Evolutionary conservation across 2,797 vertebrate species (phyloP).

Genomic region (Telmatherina bonti): DNA sequence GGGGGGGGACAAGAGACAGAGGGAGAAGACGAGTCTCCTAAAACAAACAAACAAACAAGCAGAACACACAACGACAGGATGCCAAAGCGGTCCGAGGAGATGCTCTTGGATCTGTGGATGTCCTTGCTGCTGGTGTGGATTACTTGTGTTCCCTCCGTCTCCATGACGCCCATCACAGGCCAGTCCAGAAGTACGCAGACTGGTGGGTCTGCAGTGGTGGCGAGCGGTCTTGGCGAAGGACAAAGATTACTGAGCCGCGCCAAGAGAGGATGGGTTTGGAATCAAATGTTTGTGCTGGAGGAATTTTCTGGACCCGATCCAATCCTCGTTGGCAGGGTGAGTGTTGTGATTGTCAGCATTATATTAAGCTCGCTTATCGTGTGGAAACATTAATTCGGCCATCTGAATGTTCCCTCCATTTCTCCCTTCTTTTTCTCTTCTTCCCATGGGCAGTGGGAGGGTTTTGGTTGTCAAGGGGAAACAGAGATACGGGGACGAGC

Average conservation of each 20-base stretch:
- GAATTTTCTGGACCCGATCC: conserved; percentile 99
- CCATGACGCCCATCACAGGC: conserved; percentile 85
- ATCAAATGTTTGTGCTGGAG: conserved; percentile 99
- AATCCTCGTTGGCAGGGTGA: conserved; percentile 99
- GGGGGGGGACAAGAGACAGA: conserved; percentile 16
- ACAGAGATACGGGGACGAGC: conserved; percentile 51
- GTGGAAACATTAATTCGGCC: conserved; percentile 84
- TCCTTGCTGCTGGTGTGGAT: conserved; percentile 97
- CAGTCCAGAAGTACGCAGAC: conserved; percentile 86
- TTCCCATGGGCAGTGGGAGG: conserved; percentile 59
- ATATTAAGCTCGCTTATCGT: conserved; percentile 86
- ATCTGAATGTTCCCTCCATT: conserved; percentile 73
- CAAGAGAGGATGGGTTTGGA: conserved; percentile 99
- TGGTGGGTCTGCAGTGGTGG: conserved; percentile 84
- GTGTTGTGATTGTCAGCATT: conserved; percentile 85
- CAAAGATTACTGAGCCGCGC: conserved; percentile 94
- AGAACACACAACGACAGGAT: conserved; percentile 79
- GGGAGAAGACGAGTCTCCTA: conserved; percentile 40
- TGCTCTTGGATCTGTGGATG: conserved; percentile 91
- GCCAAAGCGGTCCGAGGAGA: conserved; percentile 90
- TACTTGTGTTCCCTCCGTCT: conserved; percentile 89
- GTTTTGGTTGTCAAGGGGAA: conserved; percentile 59
- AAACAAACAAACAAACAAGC: conserved; percentile 55
- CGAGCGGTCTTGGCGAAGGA: conserved; percentile 87
- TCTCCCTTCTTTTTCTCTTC: conserved; percentile 39